phyloP scores from a whole-genome alignment of 2,888 invertebrate species.

The Minunthozetes semirufus region DNA sequence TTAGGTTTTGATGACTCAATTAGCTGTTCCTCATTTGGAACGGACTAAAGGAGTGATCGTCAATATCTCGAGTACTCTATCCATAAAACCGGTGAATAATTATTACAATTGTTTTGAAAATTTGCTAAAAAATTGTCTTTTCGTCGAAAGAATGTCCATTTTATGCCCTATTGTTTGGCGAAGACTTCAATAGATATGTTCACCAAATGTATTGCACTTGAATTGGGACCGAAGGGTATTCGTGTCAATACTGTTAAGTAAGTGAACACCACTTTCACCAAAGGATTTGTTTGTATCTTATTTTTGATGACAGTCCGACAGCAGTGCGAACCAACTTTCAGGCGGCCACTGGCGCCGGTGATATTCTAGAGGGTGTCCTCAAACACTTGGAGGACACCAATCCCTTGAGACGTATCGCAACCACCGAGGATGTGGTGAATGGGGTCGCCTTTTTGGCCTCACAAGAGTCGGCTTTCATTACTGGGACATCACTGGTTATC shows the following conservation, averaged over 20 bases:
- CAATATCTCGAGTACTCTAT: slow-evolving; percentile 30
- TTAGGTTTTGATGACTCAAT: slow-evolving; percentile 31
- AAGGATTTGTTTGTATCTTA: no score
- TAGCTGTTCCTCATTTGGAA: slow-evolving; percentile 30
- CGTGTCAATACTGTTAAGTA: slow-evolving; percentile 32
- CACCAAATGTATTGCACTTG: slow-evolving; percentile 28
- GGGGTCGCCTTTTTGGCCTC: slow-evolving; percentile 72
- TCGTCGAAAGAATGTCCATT: slow-evolving; percentile 24
- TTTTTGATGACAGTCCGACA: slow-evolving; percentile 38
- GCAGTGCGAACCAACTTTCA: slow-evolving; percentile 41
- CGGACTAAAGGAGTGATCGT: slow-evolving; percentile 27
- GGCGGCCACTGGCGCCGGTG: slow-evolving; percentile 37
- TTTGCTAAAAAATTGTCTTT: neutral
- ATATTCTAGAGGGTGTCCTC: slow-evolving; percentile 32
- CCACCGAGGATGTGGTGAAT: slow-evolving; percentile 68
- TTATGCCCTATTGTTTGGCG: slow-evolving; percentile 33
- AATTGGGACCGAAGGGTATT: slow-evolving; percentile 34
- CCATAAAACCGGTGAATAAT: slow-evolving; percentile 25
- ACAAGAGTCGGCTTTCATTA: slow-evolving; percentile 71
- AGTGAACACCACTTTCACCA: no score
- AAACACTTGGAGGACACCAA: slow-evolving; percentile 33
- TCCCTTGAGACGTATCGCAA: slow-evolving; percentile 32
- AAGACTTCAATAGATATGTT: slow-evolving; percentile 34
- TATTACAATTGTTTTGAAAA: neutral
- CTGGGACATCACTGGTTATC: slow-evolving; percentile 67